phyloP scores from a whole-genome alignment of 1,140 invertebrate species.

The Bombus pyrosoma region DNA sequence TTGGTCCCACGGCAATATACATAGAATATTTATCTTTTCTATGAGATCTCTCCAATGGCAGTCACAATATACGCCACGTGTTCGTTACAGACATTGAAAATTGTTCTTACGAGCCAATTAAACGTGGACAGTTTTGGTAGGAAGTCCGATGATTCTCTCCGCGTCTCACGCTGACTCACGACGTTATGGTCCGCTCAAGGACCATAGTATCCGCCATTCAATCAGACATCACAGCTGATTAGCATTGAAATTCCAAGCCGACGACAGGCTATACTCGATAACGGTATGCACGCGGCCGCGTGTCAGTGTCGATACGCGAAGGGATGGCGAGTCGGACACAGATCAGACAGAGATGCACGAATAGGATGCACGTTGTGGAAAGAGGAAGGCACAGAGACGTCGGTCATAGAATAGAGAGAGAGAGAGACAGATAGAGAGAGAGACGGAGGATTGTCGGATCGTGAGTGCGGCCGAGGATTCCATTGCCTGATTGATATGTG shows the following conservation, averaged over 20 bases:
- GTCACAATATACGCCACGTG: too few species aligned
- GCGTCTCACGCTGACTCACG: too few species aligned
- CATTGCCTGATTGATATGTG: constrained; percentile 71
- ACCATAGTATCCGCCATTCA: constrained; percentile 42
- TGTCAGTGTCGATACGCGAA: constrained; percentile 29
- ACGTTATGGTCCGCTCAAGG: constrained; percentile 24
- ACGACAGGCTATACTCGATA: constrained; percentile 40
- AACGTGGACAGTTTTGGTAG: too few species aligned
- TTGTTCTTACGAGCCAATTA: too few species aligned
- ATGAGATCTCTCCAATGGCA: too few species aligned
- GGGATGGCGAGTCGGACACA: background rate
- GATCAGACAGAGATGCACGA: constrained; percentile 9
- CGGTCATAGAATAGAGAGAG: background rate
- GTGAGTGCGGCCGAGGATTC: constrained; percentile 62
- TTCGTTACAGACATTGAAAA: too few species aligned
- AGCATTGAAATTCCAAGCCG: constrained; percentile 56
- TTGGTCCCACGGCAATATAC: too few species aligned
- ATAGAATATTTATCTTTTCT: too few species aligned
- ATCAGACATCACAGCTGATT: constrained; percentile 52
- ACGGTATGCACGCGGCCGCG: constrained; percentile 39
- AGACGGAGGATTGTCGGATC: constrained; percentile 37
- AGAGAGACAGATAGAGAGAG: background rate
- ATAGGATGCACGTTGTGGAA: too few species aligned
- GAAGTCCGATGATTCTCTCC: too few species aligned
- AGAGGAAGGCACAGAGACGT: background rate